A percentile compares a stretch with the other conserved stretches of the same genome.
Conservation (phyloP, 1,140 invertebrate species). For the Asobara japonica region DNA sequence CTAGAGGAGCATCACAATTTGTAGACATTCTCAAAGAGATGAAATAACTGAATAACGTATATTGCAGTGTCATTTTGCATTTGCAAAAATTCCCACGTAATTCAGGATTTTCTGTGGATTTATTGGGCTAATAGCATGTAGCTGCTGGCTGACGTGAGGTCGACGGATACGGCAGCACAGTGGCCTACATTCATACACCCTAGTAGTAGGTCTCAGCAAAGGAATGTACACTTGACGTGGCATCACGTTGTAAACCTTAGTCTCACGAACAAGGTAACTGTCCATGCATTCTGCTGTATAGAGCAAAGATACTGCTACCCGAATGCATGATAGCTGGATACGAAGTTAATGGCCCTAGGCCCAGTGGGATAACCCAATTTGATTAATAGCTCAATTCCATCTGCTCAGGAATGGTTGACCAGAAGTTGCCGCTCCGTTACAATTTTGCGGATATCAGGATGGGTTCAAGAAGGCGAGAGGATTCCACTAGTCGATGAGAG, state of each 20-base stretch:
- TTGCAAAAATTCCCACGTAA: background rate
- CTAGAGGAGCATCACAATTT: too few species aligned
- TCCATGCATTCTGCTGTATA: background rate
- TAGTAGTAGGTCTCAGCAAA: background rate
- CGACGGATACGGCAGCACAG: slow-evolving; percentile 5
- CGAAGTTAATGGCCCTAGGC: background rate
- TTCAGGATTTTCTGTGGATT: background rate
- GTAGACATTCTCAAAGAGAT: too few species aligned
- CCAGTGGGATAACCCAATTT: background rate
- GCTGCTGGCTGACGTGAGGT: background rate
- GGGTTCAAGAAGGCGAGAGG: background rate
- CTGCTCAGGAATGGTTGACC: background rate
- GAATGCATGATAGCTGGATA: background rate
- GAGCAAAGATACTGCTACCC: background rate
- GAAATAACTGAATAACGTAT: background rate
- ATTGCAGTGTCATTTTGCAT: background rate
- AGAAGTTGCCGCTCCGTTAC: background rate
- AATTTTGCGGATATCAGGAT: background rate
- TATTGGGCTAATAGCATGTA: background rate
- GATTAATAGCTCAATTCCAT: background rate
- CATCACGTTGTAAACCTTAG: background rate
- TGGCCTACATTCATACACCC: slow-evolving; percentile 14
- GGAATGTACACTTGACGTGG: background rate
- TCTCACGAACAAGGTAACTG: slow-evolving; percentile 5
- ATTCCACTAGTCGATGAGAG: background rate